Base-by-base conservation (phyloP, 2,113 vertebrate genomes). In the Cryptotis parvus region DNA sequence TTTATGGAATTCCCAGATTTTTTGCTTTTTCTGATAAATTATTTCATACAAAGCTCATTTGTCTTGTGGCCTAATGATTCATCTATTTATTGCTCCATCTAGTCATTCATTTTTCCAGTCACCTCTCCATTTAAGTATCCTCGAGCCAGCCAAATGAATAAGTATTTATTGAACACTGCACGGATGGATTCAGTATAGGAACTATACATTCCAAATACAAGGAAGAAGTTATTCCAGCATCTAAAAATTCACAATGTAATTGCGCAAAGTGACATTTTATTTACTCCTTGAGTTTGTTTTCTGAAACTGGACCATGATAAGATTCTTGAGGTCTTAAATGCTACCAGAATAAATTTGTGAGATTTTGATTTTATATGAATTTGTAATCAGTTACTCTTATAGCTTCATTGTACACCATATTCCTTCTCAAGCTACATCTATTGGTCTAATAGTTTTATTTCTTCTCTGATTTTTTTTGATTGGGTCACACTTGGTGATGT, bases 31-130 rank as follows among this genome's bases (percentile, higher is more conserved):
- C 29, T 55, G 45, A 74, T 79, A 74, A 75, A 55, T 90, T 87
- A 90, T 81, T 87, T 89, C 24, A 91, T 22, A 6, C 33, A 24
- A n/a, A 81, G 37, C 11, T 79, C 55, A 80, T 84, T 70, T 77
- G 55, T 52, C 5, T 11, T 43, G 68, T 18, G 10, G 10, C 41
- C 1, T 6, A 85, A 49, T 45, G 45, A 91, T 87, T 58, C 20
- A 77, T 72, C 63, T 82, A 9, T 85, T 61, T 70, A 82, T 55
- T 70, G 3, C 74, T 69, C 29, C 15, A 78, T 77, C 33, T 68
- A 31, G 27, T 33, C 39, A 58, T 69, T 80, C 26, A 81, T 35
- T 26, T 3, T 65, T 83, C 66, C 11, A 81, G 52, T 22, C 39
- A 72, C 1, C 14, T 10, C 10, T 39, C 35, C 11, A 76, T 74